Evolutionary conservation across 2,797 vertebrate genomes (phyloP), one percentile per base, ranked within the genome.

Genomic region (Sarcophilus harrisii): DNA sequence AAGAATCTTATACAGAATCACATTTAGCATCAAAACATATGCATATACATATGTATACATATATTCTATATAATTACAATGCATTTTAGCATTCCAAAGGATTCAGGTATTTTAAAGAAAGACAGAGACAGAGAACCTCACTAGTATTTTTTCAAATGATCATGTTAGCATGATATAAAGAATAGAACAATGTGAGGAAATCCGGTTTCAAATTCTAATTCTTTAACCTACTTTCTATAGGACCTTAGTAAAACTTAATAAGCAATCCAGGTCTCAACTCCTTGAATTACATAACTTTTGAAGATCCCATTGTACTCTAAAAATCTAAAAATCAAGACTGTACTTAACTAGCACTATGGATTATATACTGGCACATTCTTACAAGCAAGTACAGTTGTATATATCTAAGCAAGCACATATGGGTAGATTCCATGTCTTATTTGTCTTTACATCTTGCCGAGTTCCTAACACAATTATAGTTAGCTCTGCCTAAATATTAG

Each of bases 1-100:
- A 52, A 52, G 52, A 52, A 92, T 38, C 49, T 55, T 55, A 55
- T 55, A 55, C 9, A 94, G 89, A 92, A 32, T 91, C 62, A 73
- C 87, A 89, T 58, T 66, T 92, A 94, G 73, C 92, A 97, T 21
- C 38, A 45, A 81, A 81, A 81, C 30, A 45, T 45, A 81, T 81
- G 18, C 21, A 45, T 2, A 45, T 18, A 24, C 8, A 45, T 81
- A 24, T 45, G 21, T 81, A 6, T 81, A 73, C 14, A 66, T 73
- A 18, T 73, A 4, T 62, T 62, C 12, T 4, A n/a, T 18, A n/a
- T n/a, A 32, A 81, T 45, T 81, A 81, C 1, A 81, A 66, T 45
- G 3, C 18, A 81, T 81, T 81, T 81, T 81, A n/a, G 2, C 14
- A 73, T 73, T 38, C n/a, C 21, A 81, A 45, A 81, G 66, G n/a